Evolutionary conservation across 53 echinoderm and acorn worm species (phyloP).

Genomic region (Holothuria scabra): DNA sequence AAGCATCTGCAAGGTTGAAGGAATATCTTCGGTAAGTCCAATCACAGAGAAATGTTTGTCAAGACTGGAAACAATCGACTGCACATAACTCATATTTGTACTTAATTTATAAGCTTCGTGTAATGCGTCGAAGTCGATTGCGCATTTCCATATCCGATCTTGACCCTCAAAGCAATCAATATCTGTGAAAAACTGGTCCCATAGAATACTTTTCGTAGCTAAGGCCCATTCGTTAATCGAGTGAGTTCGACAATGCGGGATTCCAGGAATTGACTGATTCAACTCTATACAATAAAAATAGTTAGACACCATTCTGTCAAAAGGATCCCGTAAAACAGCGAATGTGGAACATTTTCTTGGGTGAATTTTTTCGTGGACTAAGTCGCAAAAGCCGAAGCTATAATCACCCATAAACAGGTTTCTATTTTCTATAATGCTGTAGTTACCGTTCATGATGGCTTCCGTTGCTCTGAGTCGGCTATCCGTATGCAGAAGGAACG

Average conservation of each 20-base stretch:
- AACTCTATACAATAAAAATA: constrained; percentile 30
- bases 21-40: constrained; percentile 26
- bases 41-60: constrained; percentile 46
- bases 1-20: constrained; percentile 11
- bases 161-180: neutral
- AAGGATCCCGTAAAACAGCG: constrained; percentile 30
- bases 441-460: constrained; percentile 22
- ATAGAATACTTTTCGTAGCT: constrained; percentile 28
- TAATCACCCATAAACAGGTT: constrained; percentile 34
- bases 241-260: constrained; percentile 11
- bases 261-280: constrained; percentile 8
- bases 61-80: constrained; percentile 14
- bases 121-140: neutral
- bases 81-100: neutral
- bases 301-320: constrained; percentile 27
- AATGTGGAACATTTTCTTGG: constrained; percentile 31
- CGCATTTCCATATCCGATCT: neutral
- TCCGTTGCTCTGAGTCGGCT: constrained; percentile 11
- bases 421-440: neutral
- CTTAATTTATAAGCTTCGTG: constrained; percentile 9
- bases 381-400: constrained; percentile 39
- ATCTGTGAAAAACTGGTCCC: constrained; percentile 43
- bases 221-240: constrained; percentile 21
- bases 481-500: constrained; percentile 28
- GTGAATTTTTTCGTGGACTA: constrained; percentile 10